A percentile compares a stretch with the other conserved stretches of the same genome.
These are phyloP conservation scores for Conger conger DNA, from an alignment of 2,113 vertebrate genomes.

Conservation along the genomic window DNA sequence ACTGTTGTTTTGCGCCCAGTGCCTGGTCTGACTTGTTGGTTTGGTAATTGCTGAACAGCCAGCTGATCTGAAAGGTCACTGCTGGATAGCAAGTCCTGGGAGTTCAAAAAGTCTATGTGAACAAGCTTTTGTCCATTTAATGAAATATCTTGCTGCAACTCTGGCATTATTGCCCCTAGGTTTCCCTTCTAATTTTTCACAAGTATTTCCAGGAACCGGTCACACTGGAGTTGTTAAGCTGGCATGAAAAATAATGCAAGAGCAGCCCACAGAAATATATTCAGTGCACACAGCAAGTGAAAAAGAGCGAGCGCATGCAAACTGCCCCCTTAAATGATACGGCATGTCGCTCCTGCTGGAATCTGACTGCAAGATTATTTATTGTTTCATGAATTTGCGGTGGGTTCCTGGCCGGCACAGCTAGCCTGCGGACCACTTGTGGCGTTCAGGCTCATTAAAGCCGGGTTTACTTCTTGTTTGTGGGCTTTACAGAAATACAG, in stretches of 20 bases:
- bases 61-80: conserved; percentile 28
- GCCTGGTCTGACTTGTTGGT: conserved; percentile 37
- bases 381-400: conserved; percentile 50
- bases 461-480: conserved; percentile 44
- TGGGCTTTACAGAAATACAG: conserved; percentile 32
- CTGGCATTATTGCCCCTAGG: conserved; percentile 38
- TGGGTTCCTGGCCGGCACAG: conserved; percentile 32
- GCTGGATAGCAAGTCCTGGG: conserved; percentile 37
- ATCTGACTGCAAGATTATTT: conserved; percentile 40
- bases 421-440: conserved; percentile 40
- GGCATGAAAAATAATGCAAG: conserved; percentile 62
- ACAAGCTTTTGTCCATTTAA: conserved; percentile 46
- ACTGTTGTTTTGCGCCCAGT: conserved; percentile 1
- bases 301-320: conserved; percentile 34
- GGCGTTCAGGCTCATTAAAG: conserved; percentile 59
- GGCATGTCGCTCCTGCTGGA: conserved; percentile 34
- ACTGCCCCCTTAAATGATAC: conserved; percentile 32
- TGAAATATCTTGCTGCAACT: conserved; percentile 44
- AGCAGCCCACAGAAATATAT: conserved; percentile 49
- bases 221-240: conserved; percentile 54
- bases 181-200: conserved; percentile 21
- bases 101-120: conserved; percentile 44
- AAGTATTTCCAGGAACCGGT: conserved; percentile 45
- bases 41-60: conserved; percentile 39
- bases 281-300: conserved; percentile 33